Evolutionary conservation across 2,113 vertebrate genomes (phyloP).

Genomic region (Amphiprion percula): DNA sequence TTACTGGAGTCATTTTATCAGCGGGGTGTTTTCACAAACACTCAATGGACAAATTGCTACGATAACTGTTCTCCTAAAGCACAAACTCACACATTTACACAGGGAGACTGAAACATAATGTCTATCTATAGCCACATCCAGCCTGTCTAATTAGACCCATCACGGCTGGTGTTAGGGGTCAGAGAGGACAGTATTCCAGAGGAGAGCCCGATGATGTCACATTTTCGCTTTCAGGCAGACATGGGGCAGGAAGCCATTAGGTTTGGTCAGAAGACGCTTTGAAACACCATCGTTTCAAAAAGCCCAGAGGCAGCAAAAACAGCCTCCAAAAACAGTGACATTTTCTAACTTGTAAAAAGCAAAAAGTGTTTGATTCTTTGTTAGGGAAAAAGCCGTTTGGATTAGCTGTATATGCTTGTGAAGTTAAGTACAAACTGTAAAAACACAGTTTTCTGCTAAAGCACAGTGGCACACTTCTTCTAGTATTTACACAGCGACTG

Average conservation of each 20-base stretch:
- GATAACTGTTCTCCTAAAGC: slow-evolving; percentile 7
- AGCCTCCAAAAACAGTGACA: slow-evolving; percentile 10
- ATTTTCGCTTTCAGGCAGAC: slow-evolving; percentile 52
- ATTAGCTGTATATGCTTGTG: slow-evolving; percentile 39
- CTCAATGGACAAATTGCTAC: slow-evolving; percentile 34
- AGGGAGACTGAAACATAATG: not conserved
- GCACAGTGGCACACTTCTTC: slow-evolving; percentile 75
- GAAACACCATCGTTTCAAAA: slow-evolving; percentile 37
- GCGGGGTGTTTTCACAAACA: slow-evolving; percentile 53
- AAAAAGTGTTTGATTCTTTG: slow-evolving; percentile 35
- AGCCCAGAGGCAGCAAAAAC: slow-evolving; percentile 38
- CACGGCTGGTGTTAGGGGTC: slow-evolving; percentile 6
- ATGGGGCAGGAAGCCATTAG: slow-evolving; percentile 52
- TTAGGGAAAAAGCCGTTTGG: slow-evolving; percentile 20
- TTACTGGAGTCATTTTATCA: slow-evolving; percentile 68
- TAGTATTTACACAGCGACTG: slow-evolving; percentile 69
- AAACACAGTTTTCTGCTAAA: slow-evolving; percentile 58
- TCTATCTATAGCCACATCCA: slow-evolving; percentile 37
- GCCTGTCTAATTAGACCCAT: slow-evolving; percentile 51
- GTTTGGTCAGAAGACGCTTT: slow-evolving; percentile 31
- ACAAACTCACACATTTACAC: slow-evolving; percentile 5
- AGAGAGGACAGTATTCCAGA: slow-evolving; percentile 27
- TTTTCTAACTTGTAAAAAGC: slow-evolving; percentile 20
- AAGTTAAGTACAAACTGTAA: slow-evolving; percentile 57
- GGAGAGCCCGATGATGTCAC: slow-evolving; percentile 47